Percentiles rank a stretch among this genome's conserved stretches.
phyloP scores from a whole-genome alignment of 2,113 vertebrate genomes.

The Platysternon megacephalum region DNA sequence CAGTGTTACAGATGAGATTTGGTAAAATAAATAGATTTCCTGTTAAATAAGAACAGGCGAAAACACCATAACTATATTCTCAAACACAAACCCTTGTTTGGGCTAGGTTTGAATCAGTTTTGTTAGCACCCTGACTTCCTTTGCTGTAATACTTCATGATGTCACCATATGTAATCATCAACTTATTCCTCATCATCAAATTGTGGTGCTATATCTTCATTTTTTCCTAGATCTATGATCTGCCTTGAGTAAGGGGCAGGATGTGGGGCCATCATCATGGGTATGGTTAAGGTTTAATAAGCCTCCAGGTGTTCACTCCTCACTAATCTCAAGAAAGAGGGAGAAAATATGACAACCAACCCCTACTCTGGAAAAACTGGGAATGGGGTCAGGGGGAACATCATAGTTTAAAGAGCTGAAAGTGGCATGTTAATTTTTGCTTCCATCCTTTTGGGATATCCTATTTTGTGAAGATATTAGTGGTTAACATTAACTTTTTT shows the following conservation, averaged over 20 bases:
- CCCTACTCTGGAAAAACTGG: not conserved
- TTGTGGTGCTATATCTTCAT: accelerated
- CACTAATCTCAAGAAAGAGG: not conserved
- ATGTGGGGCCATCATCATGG: not conserved
- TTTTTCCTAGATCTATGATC: not conserved
- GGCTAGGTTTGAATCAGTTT: not conserved
- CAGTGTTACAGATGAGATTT: not conserved
- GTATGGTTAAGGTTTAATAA: not conserved
- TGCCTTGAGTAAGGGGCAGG: not conserved
- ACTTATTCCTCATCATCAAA: not conserved
- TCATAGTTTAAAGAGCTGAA: not conserved
- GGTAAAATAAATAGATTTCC: not conserved
- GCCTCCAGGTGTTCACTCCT: not conserved
- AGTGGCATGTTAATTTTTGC: not conserved
- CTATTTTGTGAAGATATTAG: not conserved
- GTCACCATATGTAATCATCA: not conserved
- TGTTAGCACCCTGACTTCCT: not conserved
- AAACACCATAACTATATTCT: not conserved
- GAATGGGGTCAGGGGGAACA: not conserved
- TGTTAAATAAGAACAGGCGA: not conserved
- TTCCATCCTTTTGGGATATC: not conserved
- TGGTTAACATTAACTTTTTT: not conserved
- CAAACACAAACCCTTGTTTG: not conserved
- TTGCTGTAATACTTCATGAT: not conserved
- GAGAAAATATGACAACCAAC: not conserved